Conservation (phyloP, 1,140 invertebrate species). For the Chelonus insularis region DNA sequence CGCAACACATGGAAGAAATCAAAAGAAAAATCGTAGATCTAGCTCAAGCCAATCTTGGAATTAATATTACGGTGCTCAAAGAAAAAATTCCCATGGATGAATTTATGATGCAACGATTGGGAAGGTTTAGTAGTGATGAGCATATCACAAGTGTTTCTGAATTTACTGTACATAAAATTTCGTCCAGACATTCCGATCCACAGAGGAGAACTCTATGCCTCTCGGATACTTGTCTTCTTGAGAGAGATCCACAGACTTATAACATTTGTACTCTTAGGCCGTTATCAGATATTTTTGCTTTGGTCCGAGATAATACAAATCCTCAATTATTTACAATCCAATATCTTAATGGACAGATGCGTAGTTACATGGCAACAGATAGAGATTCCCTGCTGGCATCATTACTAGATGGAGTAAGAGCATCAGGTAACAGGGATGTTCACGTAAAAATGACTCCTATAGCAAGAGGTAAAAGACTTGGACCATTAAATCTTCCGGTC, state of each 20-base stretch:
- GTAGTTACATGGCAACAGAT: slow-evolving; percentile 85
- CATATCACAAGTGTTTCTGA: slow-evolving; percentile 89
- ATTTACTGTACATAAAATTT: slow-evolving; percentile 89
- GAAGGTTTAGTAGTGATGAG: slow-evolving; percentile 83
- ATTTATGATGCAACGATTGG: slow-evolving; percentile 83
- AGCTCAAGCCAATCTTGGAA: slow-evolving; percentile 77
- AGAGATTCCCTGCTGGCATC: slow-evolving; percentile 95
- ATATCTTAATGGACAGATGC: slow-evolving; percentile 87
- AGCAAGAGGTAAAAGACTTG: slow-evolving; percentile 81
- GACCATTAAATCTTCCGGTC: slow-evolving; percentile 83
- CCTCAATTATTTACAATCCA: slow-evolving; percentile 94
- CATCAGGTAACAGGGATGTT: slow-evolving; percentile 96
- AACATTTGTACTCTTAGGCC: slow-evolving; percentile 87
- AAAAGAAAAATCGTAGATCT: slow-evolving; percentile 82
- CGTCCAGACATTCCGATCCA: slow-evolving; percentile 74
- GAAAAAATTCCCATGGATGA: slow-evolving; percentile 83
- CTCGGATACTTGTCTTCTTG: slow-evolving; percentile 92
- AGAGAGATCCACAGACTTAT: slow-evolving; percentile 96
- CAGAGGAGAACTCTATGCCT: slow-evolving; percentile 90
- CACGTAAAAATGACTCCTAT: slow-evolving; percentile 88
- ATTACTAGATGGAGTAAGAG: slow-evolving; percentile 91
- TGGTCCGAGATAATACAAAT: slow-evolving; percentile 87
- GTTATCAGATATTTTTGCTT: slow-evolving; percentile 85
- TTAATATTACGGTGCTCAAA: slow-evolving; percentile 80
- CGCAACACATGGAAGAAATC: slow-evolving; percentile 81